Evolutionary conservation across 35 echinoderm and acorn worm genomes (phyloP), one percentile per base, ranked within the genome.

Genomic region (Heliocidaris erythrogramma): DNA sequence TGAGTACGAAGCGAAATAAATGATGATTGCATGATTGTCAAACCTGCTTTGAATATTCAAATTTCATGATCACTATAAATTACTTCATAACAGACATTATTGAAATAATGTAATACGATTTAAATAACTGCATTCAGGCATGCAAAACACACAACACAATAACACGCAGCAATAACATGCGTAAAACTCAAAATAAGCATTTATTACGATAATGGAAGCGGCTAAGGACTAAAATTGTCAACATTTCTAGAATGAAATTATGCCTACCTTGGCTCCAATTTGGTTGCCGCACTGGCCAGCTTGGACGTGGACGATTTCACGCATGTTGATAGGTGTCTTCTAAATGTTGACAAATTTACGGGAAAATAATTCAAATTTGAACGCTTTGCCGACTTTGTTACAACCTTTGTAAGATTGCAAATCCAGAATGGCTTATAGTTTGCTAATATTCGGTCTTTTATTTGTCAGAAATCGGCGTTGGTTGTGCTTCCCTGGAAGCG

Each of bases 201-300:
- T 56, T 56, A 2, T 56, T 13, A 56, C 52, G 1, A 87, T 30
- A 87, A 18, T 31, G 35, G 11, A 56, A 56, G 8, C 52, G 10
- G 52, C 10, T 56, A 56, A 87, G 24, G 27, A 53, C 13, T 6
- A 14, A 59, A 53, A 94, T 11, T 47, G 32, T 52, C 29, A 49
- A 42, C 29, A 50, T 49, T 31, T 88, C 59, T 9, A 53, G 13
- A 53, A 53, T 8, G 13, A 56, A 56, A 56, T 56, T 56, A 16
- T 69, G 42, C 50, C 92, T 32, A 97, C 97, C 97, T 97, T 97
- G 30, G 97, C 97, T 90, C 97, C 97, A 89, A 98, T 98, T 60
- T 98, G 97, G 84, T 98, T 98, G 6, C 97, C 97, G 30, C 97
- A 98, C 85, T 98, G 97, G 31, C 97, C 97, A 94, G 97, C 97